Conservation (phyloP, 2,888 invertebrate species). For the Troglohyphantes excavatus region DNA sequence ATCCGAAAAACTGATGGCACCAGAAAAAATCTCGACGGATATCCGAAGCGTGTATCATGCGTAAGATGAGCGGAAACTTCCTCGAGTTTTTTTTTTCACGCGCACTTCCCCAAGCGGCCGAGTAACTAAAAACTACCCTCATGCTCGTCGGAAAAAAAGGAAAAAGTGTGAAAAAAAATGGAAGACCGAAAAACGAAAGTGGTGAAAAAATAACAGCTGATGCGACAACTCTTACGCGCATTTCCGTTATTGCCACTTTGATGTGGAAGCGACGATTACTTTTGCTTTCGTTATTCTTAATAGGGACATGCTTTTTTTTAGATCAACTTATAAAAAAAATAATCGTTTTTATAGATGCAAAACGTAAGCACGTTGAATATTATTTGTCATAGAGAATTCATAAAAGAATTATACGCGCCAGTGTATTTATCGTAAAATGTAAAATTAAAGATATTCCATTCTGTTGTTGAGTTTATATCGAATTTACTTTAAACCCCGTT, state of each 20-base stretch:
- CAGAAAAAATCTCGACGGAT: conserved; percentile 34
- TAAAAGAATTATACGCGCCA: no score
- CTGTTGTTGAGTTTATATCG: no score
- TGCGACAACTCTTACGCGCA: background rate
- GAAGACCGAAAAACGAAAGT: conserved; percentile 20
- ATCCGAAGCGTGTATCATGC: conserved; percentile 30
- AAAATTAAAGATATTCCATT: no score
- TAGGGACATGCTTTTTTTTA: no score
- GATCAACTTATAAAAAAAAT: no score
- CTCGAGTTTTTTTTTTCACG: conserved; percentile 12
- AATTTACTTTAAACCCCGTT: no score
- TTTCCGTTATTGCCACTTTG: conserved; percentile 38
- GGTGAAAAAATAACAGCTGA: conserved; percentile 36
- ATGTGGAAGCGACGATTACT: background rate
- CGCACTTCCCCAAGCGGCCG: conserved; percentile 16
- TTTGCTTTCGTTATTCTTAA: no score
- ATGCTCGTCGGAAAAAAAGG: background rate
- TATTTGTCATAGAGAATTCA: no score
- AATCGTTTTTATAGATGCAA: background rate
- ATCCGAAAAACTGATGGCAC: conserved; percentile 2
- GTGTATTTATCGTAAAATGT: no score
- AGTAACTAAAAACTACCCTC: conserved; percentile 8
- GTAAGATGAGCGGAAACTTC: conserved; percentile 45
- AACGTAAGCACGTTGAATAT: no score
- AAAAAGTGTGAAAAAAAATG: conserved; percentile 1